These are phyloP conservation scores for Nomada hirtipes DNA, from an alignment of 2,888 invertebrate genomes.

Conservation along the genomic window DNA sequence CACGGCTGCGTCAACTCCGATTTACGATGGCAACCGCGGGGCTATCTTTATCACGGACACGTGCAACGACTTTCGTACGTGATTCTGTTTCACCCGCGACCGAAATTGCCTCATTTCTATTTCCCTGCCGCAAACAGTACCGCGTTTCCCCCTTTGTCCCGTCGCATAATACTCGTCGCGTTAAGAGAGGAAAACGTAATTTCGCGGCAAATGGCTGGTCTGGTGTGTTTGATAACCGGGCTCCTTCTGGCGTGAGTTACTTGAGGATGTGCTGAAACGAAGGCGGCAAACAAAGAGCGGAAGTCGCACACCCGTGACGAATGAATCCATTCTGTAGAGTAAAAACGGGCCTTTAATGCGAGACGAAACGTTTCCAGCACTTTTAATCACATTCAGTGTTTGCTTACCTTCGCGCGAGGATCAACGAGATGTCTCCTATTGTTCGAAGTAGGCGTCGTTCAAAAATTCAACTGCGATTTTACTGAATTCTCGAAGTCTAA, in stretches of 20 bases:
- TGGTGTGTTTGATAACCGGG: not conserved
- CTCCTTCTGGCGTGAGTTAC: conserved; percentile 17
- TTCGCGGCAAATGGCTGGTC: not conserved
- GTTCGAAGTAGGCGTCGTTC: not conserved
- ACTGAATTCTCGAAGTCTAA: too few relatives aligned
- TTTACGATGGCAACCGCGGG: not conserved
- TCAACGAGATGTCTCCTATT: not conserved
- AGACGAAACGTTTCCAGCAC: conserved; percentile 3
- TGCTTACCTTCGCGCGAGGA: not conserved
- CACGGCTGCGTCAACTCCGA: not conserved
- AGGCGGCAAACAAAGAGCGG: conserved; percentile 58
- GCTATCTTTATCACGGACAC: not conserved
- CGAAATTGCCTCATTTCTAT: not conserved
- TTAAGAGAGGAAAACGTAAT: not conserved
- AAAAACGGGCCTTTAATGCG: conserved; percentile 34
- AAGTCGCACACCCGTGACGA: conserved; percentile 54
- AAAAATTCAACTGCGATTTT: not conserved
- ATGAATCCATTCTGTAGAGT: conserved; percentile 37
- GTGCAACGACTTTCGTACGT: not conserved
- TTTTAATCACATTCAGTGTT: not conserved
- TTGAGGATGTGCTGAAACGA: conserved; percentile 58
- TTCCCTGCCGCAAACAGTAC: not conserved
- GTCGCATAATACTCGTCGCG: not conserved
- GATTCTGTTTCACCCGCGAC: not conserved
- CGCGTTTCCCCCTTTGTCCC: not conserved